Base-by-base conservation (phyloP, 2,888 invertebrate species). In the Agrenia bidenticulata region DNA sequence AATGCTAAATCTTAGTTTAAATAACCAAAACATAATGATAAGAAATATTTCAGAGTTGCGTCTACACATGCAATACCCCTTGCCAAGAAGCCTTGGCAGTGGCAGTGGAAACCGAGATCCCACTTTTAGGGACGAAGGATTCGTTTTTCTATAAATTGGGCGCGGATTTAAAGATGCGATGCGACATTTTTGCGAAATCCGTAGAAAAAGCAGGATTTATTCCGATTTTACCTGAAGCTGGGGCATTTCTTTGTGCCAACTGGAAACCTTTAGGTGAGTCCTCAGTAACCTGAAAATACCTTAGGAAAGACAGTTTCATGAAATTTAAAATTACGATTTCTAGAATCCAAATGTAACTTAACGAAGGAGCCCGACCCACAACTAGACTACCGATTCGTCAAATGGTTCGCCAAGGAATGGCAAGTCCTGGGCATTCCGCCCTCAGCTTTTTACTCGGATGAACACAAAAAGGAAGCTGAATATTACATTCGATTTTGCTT, bases 171-270 rank as follows among this genome's bases (percentile, higher is more conserved):
- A 79, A 85, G 62, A 83, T 85, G 0, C 95, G 96, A 79, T 81
- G 94, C 37, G 90, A 96, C 79, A 88, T 82, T 77, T 87, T 94
- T 82, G 87, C 86, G 0, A 86, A 88, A 77, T 85, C 90, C 68
- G 81, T 94, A 24, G 79, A 77, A 2, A 89, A 92, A 11, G 87
- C 88, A 61, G 95, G 94, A 0, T 64, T 64, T 17, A 26, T 56
- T 73, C 94, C 97, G 0, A 92, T 91, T 0, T 82, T 96, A 63
- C 99, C 99, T 0, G 94, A 98, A 76, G 96, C 94, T 2, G 98
- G 98, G 0, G 99, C 97, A 81, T 99, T 99, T 79, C 89, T 99
- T 84, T 80, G 99, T 60, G 96, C 95, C 1, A 94, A 98, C 81
- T 95, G 92, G 88, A 86, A 89, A 9, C 82, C 86, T 2, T 80